Evolutionary conservation across 2,113 vertebrate species (phyloP).

Genomic region (Gobius niger): DNA sequence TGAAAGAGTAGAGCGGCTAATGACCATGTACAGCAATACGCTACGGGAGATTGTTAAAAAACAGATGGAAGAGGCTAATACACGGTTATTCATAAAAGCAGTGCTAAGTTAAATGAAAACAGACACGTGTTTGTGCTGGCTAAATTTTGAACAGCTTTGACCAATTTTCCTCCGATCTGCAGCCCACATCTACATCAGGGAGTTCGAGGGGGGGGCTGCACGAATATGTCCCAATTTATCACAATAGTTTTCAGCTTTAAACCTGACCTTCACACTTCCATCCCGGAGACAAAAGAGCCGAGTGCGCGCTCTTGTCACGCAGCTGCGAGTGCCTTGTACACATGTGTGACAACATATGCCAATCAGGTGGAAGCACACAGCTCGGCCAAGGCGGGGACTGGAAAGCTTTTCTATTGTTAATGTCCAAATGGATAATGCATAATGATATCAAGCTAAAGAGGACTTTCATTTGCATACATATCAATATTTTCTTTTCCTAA

Average conservation of each 20-base stretch:
- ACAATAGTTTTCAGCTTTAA: constrained; percentile 15
- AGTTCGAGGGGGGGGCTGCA: not conserved
- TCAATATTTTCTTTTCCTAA: constrained; percentile 80
- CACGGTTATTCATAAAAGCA: constrained; percentile 31
- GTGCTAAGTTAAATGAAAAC: constrained; percentile 13
- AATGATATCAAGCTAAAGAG: constrained; percentile 67
- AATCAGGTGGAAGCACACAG: constrained; percentile 49
- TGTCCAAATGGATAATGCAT: constrained; percentile 70
- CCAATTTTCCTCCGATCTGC: not conserved
- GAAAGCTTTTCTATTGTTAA: constrained; percentile 73
- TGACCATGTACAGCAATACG: constrained; percentile 30
- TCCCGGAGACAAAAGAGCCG: not conserved
- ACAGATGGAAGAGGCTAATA: constrained; percentile 43
- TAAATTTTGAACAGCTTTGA: not conserved
- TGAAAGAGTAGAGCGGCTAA: constrained; percentile 54
- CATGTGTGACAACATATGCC: constrained; percentile 20
- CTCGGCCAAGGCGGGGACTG: constrained; percentile 32
- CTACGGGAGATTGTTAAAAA: constrained; percentile 48
- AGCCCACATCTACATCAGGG: not conserved
- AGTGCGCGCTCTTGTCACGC: constrained; percentile 20
- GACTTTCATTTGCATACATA: constrained; percentile 79
- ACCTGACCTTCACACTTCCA: not conserved
- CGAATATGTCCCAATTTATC: not conserved
- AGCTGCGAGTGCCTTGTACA: not conserved
- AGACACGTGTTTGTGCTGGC: not conserved